Evolutionary conservation across 2,888 invertebrate species (phyloP), one percentile per base, ranked within the genome.

Genomic region (Epistrophella euchroma): DNA sequence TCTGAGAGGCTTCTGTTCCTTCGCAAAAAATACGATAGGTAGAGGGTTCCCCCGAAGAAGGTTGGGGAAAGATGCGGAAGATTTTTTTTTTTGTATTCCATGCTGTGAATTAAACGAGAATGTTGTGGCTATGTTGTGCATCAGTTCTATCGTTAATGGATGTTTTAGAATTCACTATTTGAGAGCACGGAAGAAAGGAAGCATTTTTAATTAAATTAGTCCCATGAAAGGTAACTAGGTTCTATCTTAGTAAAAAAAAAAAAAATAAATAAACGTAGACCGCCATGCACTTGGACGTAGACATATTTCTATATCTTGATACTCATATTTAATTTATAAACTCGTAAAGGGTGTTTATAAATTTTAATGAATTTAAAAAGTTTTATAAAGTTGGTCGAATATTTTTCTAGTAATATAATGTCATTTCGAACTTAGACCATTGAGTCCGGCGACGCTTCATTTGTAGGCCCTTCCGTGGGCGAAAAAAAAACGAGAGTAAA

Each of bases 191-290:
- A 64, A 58, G 17, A 43, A 64, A 70, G 50, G 76, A 28, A 80
- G 37, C n/a, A 28, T 40, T 80, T 80, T 85, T 55, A 85, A 85
- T 85, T 81, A 81, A 47, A 76, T 70, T 70, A 77, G 37, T 19
- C 25, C 45, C 35, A 28, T 40, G 50, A 52, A 22, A 37, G 37
- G 37, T 52, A 37, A 25, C 22, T 68, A 37, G 40, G 22, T 60
- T 40, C 60, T 15, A 22, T 4, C 5, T 60, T 9, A 22, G 22
- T 52, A 1, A 9, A 40, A 60, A 37, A 58, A 55, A 55, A 4
- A 7, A 37, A 37, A 15, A 22, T 11, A 58, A 17, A 35, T 15
- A 22, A 22, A 19, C 0, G 45, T 2, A 9, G 11, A 56, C 56
- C 11, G 10, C 5, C 17, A 10, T 15, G 22, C 11, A 45, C 11